Evolutionary conservation across 2,888 invertebrate species (phyloP), one percentile per base, ranked within the genome.

Genomic region (Caenorhabditis virilis): DNA sequence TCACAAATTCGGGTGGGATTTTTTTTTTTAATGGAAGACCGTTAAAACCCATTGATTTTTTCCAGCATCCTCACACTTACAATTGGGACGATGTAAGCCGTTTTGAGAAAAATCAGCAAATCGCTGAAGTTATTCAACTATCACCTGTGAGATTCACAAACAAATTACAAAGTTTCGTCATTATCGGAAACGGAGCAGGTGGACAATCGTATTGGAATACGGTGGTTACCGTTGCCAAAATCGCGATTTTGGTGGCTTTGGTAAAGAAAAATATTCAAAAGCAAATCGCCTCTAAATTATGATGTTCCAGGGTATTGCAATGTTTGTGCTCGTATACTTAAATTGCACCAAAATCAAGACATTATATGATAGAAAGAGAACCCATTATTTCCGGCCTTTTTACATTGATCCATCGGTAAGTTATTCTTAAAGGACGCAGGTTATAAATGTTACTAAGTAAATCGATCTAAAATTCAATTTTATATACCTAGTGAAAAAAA

Each of bases 331-430:
- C 27, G 65, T 76, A 4, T 76, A 76, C 49, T 59, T 76, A n/a
- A 76, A 76, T 48, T 76, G 76, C 43, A 62, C 76, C 2, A 63
- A 67, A 39, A 69, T 76, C 23, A 55, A 61, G 26, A 56, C 60
- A 0, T 45, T 76, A 42, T 76, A 76, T 55, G 74, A 76, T 20
- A 43, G 76, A 25, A 75, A 75, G 47, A 15, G 73, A 27, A 75
- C 75, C 0, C 75, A 69, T 45, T 75, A 75, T 53, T 75, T 75
- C 56, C 38, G 73, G n/a, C 75, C 75, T 9, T 75, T 68, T 39
- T 68, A 61, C 25, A 61, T 72, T 25, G 72, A 72, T 52, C 72
- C 72, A 38, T 55, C 61, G 46, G 68, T 72, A 15, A 39, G 52
- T 50, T 30, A 13, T 6, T 30, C 30, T 30, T 6, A 16, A 16